A percentile compares a stretch with the other conserved stretches of the same genome.
Conservation (phyloP, 2,888 invertebrate species). For the Cheiracanthium punctorium region DNA sequence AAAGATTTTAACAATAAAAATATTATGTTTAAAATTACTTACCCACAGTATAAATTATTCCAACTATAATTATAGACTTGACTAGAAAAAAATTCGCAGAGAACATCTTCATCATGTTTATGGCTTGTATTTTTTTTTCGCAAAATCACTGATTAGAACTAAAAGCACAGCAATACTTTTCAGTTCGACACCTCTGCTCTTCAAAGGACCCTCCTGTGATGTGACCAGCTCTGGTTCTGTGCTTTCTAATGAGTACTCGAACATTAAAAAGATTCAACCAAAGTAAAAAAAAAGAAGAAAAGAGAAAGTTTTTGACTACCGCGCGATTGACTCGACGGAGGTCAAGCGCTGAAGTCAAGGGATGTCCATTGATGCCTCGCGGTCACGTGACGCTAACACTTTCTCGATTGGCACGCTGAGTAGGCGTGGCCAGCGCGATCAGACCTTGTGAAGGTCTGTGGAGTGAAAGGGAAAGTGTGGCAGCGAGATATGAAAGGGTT, state of each 20-base stretch:
- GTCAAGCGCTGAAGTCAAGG: conserved; percentile 15
- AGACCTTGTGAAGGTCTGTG: conserved; percentile 15
- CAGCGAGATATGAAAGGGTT: background rate
- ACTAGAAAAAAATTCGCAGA: background rate
- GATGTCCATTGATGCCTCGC: conserved; percentile 15
- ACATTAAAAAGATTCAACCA: background rate
- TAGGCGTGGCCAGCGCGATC: conserved; percentile 1
- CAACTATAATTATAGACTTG: background rate
- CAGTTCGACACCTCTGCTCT: background rate
- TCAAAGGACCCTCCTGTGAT: background rate
- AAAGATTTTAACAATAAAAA: too few species aligned
- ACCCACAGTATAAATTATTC: background rate
- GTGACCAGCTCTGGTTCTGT: background rate
- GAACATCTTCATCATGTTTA: background rate
- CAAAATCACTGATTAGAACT: background rate
- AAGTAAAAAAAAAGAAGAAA: background rate
- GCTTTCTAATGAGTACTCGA: background rate
- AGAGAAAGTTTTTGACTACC: background rate
- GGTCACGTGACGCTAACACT: conserved; percentile 13
- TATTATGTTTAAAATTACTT: background rate
- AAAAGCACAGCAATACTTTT: background rate
- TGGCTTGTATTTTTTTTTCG: background rate
- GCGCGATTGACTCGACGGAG: conserved; percentile 7
- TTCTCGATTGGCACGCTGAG: conserved; percentile 12
- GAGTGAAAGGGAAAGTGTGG: conserved; percentile 15